phyloP scores from a whole-genome alignment of 2,797 vertebrate species.

The Fundulus diaphanus region DNA sequence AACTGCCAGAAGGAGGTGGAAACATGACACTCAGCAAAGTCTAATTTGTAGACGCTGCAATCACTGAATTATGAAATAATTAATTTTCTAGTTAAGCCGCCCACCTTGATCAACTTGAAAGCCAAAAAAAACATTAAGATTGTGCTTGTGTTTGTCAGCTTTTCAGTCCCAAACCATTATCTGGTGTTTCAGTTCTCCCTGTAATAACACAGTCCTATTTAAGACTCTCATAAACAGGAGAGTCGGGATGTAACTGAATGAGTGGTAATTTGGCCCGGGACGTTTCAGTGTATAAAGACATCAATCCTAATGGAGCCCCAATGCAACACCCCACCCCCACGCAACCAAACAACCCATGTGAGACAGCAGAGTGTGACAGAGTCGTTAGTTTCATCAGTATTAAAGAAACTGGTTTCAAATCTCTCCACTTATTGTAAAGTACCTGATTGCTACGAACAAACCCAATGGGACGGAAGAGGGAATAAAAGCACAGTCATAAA shows the following conservation, averaged over 20 bases:
- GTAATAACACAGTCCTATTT: conserved; percentile 34
- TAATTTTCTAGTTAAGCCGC: conserved; percentile 23
- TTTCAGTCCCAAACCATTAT: conserved; percentile 16
- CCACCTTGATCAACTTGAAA: conserved; percentile 43
- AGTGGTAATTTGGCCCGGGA: conserved; percentile 66
- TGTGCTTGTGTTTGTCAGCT: conserved; percentile 4
- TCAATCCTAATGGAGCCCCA: conserved; percentile 52
- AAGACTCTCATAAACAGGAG: conserved; percentile 62
- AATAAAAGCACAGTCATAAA: background rate
- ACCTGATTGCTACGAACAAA: conserved; percentile 1
- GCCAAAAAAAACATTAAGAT: conserved; percentile 27
- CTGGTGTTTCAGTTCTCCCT: conserved; percentile 49
- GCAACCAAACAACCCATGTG: conserved; percentile 11
- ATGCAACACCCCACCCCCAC: background rate
- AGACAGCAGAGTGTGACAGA: conserved; percentile 28
- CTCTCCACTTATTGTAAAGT: background rate
- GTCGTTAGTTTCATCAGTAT: conserved; percentile 6
- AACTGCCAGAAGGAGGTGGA: conserved; percentile 26
- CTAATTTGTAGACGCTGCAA: conserved; percentile 44
- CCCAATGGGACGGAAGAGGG: background rate
- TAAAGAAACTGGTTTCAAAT: conserved; percentile 5
- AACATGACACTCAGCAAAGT: conserved; percentile 46
- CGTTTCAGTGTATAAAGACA: conserved; percentile 69
- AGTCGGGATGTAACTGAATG: conserved; percentile 64
- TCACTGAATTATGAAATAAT: conserved; percentile 39